Evolutionary conservation across 2,113 vertebrate species (phyloP), one percentile per base, ranked within the genome.

Genomic region (Shinisaurus crocodilurus): DNA sequence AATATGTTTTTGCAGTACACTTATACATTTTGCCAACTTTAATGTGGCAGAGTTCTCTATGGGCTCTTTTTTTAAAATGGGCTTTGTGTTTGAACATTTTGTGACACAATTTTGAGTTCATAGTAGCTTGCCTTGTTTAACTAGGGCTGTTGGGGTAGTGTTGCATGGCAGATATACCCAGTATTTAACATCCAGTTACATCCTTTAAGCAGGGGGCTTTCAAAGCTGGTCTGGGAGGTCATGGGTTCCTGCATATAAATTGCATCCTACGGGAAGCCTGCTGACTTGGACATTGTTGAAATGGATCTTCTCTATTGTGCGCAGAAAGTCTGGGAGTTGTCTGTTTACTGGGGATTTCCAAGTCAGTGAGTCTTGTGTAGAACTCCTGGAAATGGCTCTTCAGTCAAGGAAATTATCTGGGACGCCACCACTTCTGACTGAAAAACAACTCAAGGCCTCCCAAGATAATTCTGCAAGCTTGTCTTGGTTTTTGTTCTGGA

Each of bases 201-300:
- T 57, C 86, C 67, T 23, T 76, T 3, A 85, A 60, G 75, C 74
- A 92, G 89, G n/a, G 2, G n/a, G 32, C 23, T 72, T 92, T 67
- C 67, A 76, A 92, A n/a, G 27, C 27, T 84, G 87, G 50, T 70
- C 87, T 65, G 43, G 0, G 1, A 90, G 92, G 65, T 32, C 3
- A 37, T 34, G 40, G 86, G 85, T 92, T 85, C 34, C 6, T 88
- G 0, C 82, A 50, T 79, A 87, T 79, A 88, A 81, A 90, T 74
- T 60, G 27, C 43, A 5, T 37, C 20, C 85, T 82, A 2, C 43
- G 60, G 1, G n/a, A 60, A 82, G 72, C 87, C 37, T 0, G 0
- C 65, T 75, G 82, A 70, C 15, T 37, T 63, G 5, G 75, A 85
- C 84, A 45, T 63, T 74, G 37, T 82, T 34, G 18, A 9, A 70